These are phyloP conservation scores for Morpho deidamia DNA, from an alignment of 2,888 invertebrate genomes.

Conservation along the genomic window DNA sequence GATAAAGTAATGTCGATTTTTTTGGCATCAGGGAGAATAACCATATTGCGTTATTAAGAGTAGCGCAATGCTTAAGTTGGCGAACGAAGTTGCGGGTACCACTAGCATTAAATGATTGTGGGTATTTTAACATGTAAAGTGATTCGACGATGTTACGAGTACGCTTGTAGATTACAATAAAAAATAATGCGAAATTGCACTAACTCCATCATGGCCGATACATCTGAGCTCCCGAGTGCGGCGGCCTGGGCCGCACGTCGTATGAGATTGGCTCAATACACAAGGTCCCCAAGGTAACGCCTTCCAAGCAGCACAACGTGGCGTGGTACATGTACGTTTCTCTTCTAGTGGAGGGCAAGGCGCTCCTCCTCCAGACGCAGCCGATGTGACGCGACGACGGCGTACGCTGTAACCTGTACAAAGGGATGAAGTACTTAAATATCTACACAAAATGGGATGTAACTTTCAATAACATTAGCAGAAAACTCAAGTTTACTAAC, in stretches of 20 bases:
- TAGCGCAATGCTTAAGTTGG: no score
- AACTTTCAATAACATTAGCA: neutral
- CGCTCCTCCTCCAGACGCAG: conserved; percentile 71
- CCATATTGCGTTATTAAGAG: no score
- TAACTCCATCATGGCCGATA: conserved; percentile 73
- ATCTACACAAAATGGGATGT: neutral
- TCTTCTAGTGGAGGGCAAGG: conserved; percentile 74
- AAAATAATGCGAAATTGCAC: conserved; percentile 7
- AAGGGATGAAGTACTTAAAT: no score
- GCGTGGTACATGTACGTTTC: conserved; percentile 73
- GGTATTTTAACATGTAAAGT: no score
- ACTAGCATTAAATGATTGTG: no score
- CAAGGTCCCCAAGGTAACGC: conserved; percentile 75
- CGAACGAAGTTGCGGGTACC: no score
- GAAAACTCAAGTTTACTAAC: neutral
- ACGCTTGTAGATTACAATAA: neutral
- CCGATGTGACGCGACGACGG: conserved; percentile 62
- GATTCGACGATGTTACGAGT: no score
- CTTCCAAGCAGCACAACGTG: conserved; percentile 74
- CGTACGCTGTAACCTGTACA: conserved; percentile 69
- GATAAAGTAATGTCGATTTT: no score
- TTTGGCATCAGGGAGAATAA: no score
- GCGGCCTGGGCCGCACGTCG: conserved; percentile 79
- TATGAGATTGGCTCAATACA: conserved; percentile 56
- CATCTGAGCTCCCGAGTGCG: conserved; percentile 77